A percentile compares a stretch with the other conserved stretches of the same genome.
These are phyloP conservation scores for Eupsilia transversa DNA, from an alignment of 2,888 invertebrate genomes.

Conservation along the genomic window DNA sequence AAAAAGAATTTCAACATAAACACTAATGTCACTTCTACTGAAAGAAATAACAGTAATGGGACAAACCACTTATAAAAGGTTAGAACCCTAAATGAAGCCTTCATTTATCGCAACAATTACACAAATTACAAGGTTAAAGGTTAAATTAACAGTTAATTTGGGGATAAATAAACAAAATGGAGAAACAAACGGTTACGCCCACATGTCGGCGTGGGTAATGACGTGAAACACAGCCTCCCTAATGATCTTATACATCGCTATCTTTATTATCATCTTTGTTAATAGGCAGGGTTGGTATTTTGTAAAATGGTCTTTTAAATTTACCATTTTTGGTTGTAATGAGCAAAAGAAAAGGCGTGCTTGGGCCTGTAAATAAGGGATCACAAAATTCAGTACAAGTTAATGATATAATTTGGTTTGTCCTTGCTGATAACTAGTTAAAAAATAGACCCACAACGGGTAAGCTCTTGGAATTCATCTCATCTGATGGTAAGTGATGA, in stretches of 20 bases:
- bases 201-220: constrained; percentile 39
- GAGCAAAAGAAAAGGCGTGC: background rate
- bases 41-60: constrained; percentile 21
- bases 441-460: no score
- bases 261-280: constrained; percentile 40
- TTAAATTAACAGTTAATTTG: constrained; percentile 50
- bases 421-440: background rate
- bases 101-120: constrained; percentile 53
- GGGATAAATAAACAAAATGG: constrained; percentile 56
- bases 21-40: no score
- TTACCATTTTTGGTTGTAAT: background rate
- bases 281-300: constrained; percentile 31
- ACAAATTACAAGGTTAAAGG: constrained; percentile 51
- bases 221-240: constrained; percentile 32
- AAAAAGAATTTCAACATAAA: no score
- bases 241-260: constrained; percentile 45
- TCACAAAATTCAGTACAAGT: background rate
- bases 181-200: constrained; percentile 35
- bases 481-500: no score
- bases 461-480: no score
- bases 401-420: background rate
- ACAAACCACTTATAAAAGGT: constrained; percentile 23
- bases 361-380: background rate
- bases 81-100: constrained; percentile 18
- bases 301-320: constrained; percentile 20